phyloP scores from a whole-genome alignment of 2,113 vertebrate genomes.

The Cisticola juncidis region DNA sequence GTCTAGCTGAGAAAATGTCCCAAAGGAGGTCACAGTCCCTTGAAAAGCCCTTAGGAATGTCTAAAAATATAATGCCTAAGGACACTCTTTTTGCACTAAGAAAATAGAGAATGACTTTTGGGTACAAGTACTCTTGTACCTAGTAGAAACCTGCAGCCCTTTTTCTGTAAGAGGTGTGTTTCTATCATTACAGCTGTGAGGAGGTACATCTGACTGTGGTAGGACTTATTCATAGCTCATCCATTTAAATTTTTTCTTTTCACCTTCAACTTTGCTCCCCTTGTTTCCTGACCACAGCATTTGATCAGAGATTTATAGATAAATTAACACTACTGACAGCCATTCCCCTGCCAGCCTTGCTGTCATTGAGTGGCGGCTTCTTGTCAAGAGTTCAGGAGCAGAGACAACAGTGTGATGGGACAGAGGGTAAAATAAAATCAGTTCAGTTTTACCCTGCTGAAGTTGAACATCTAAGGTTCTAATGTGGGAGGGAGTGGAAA shows the following conservation, averaged over 20 bases:
- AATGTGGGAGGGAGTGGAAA: neutral
- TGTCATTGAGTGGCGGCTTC: constrained; percentile 24
- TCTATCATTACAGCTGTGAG: neutral
- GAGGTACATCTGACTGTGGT: neutral
- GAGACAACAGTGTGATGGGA: constrained; percentile 8
- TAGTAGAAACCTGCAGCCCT: neutral
- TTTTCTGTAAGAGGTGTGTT: neutral
- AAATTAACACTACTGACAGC: constrained; percentile 32
- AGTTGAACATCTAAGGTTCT: neutral
- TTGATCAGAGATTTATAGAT: constrained; percentile 62
- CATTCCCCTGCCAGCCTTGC: constrained; percentile 29
- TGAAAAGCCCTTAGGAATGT: neutral
- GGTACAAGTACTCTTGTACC: neutral
- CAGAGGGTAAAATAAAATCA: constrained; percentile 16
- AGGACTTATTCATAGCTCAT: neutral
- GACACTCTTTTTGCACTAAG: neutral
- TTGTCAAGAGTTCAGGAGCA: constrained; percentile 45
- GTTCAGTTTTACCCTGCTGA: neutral
- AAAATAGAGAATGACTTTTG: neutral
- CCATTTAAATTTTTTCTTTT: neutral
- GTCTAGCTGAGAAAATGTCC: neutral
- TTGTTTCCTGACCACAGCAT: constrained; percentile 3
- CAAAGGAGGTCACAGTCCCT: neutral
- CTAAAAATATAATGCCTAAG: neutral
- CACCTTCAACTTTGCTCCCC: constrained; percentile 35